Evolutionary conservation across 2,113 vertebrate species (phyloP), one percentile per base, ranked within the genome.

Genomic region (Polyodon spathula): DNA sequence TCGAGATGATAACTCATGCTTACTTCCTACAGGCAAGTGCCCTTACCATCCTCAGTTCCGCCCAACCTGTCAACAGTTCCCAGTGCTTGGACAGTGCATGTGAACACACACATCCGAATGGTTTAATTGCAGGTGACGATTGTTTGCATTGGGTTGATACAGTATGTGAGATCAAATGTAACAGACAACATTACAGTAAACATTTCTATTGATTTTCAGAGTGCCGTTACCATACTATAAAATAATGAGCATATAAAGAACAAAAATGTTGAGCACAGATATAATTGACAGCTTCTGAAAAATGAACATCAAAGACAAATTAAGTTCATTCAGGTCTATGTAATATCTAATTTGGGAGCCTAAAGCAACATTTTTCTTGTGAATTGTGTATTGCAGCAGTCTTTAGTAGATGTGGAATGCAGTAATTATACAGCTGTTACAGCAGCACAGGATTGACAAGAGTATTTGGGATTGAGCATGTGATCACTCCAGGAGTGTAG

Each of bases 271-370:
- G 16, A 16, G 59, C 55, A 69, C 70, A 10, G 67, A 65, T 69
- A 64, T 72, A 69, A 78, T 76, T 79, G 27, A 48, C 63, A 71
- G 68, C 69, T 65, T 76, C 76, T 59, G 61, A 59, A 68, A 67
- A 64, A 69, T 65, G 58, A 66, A 73, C 74, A 83, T 84, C 74
- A 84, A 82, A 84, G 79, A 65, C 64, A 68, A 73, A 76, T 78
- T 62, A 79, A 73, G 76, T 71, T 57, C 60, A 77, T 71, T 65
- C 70, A 82, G 82, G 79, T 79, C 74, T 59, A 54, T 79, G 76
- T 74, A 78, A 78, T 73, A 70, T 80, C 76, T 68, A 76, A 74
- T 78, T 74, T 66, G 61, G 67, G 60, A 56, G 76, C 80, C 76
- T 43, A 57, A 40, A 78, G 80, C 77, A 69, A 72, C 58, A 67